Evolutionary conservation across 2,888 invertebrate species (phyloP).

Genomic region (Litoditis marina): DNA sequence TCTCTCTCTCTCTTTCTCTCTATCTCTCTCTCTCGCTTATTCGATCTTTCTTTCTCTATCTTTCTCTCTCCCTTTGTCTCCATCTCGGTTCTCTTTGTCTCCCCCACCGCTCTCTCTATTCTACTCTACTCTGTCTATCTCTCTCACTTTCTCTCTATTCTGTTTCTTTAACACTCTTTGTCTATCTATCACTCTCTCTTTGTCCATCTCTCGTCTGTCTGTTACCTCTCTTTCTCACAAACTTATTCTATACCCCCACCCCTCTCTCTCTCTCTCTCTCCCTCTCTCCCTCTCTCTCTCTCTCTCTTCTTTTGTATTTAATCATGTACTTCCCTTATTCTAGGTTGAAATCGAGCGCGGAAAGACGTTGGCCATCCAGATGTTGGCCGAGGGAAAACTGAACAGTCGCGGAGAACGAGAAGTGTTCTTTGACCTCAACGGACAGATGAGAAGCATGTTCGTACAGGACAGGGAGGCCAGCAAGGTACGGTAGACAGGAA

Average conservation of each 20-base stretch:
- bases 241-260: background rate
- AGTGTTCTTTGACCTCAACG: constrained; percentile 96
- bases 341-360: constrained; percentile 91
- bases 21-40: too few species aligned
- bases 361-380: constrained; percentile 89
- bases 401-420: constrained; percentile 90
- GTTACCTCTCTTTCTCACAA: background rate
- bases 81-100: too few species aligned
- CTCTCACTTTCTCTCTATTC: too few species aligned
- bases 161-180: too few species aligned
- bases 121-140: too few species aligned
- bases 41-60: too few species aligned
- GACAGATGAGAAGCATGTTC: constrained; percentile 88
- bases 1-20: too few species aligned
- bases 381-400: constrained; percentile 75
- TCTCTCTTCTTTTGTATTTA: background rate
- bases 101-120: too few species aligned
- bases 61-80: too few species aligned
- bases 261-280: constrained; percentile 7
- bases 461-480: constrained; percentile 86
- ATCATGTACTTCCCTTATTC: constrained; percentile 63
- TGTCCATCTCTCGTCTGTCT: too few species aligned
- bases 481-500: too few species aligned
- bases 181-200: too few species aligned
- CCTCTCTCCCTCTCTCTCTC: constrained; percentile 3